Evolutionary conservation across 1,140 invertebrate species (phyloP), one percentile per base, ranked within the genome.

Genomic region (Aphelenchoides avenae): DNA sequence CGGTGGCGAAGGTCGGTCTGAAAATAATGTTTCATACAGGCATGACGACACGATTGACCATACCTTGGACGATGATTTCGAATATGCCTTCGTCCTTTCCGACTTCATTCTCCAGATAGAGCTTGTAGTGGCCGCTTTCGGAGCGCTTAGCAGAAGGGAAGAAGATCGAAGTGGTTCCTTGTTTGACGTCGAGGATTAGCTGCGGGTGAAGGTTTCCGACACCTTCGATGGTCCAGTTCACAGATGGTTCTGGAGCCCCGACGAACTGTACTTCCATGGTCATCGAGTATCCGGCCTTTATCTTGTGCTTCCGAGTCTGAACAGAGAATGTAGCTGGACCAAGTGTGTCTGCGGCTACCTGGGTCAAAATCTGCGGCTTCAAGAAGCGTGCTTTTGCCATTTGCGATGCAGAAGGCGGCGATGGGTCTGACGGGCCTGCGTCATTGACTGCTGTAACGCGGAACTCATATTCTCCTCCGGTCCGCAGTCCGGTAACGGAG

Each of bases 21-120:
- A 20, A 78, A 79, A 39, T 51, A 13, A 13, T 36, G 11, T 36
- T 36, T 36, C n/a, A 36, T 36, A 13, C 34, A 11, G n/a, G 34
- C 34, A 36, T 13, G n/a, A 36, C n/a, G 11, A 36, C n/a, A 13
- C 11, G 34, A 36, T 11, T n/a, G 34, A 13, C 34, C 34, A 36
- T 36, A 87, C 87, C 89, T 41, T 93, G 83, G 50, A 99, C 88
- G 65, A 87, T 86, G 24, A 99, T 87, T 79, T 96, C 90, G 18
- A 98, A 88, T 5, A 89, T 87, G 44, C 89, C 92, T 78, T 94
- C 89, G 78, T 97, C 91, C 36, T 87, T 83, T 7, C 94, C 94
- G 52, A 88, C 88, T 39, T 86, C 84, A 74, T 99, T 99, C 61
- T 89, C 87, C 13, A 93, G 89, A 67, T 85, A 89, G 4, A 98